These are phyloP conservation scores for Papilio polytes DNA, from an alignment of 1,140 invertebrate genomes.

Conservation along the genomic window DNA sequence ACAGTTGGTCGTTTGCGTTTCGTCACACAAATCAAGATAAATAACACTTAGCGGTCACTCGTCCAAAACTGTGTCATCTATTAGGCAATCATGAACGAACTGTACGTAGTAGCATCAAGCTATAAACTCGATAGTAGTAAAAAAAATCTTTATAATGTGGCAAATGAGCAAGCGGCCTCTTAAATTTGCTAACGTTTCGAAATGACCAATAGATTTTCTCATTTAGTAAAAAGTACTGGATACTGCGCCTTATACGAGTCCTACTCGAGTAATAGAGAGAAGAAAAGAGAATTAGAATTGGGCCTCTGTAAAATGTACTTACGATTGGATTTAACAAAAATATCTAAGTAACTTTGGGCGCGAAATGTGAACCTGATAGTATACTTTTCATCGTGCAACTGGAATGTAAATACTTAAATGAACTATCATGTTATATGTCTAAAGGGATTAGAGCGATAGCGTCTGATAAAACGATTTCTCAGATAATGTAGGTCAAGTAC, in stretches of 20 bases:
- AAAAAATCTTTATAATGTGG: too few species aligned
- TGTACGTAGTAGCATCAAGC: neutral
- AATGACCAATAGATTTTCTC: too few species aligned
- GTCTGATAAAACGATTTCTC: conserved; percentile 23
- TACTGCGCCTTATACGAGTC: too few species aligned
- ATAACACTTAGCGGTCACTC: neutral
- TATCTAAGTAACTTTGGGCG: neutral
- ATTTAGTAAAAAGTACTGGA: too few species aligned
- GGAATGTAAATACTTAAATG: neutral
- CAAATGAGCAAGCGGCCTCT: too few species aligned
- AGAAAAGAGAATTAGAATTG: neutral
- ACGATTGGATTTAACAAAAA: neutral
- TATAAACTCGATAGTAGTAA: neutral
- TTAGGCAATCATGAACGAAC: neutral
- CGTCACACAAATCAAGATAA: conserved; percentile 10
- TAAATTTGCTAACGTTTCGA: too few species aligned
- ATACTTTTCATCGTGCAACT: neutral
- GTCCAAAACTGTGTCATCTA: neutral
- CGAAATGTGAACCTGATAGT: neutral
- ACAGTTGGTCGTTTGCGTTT: neutral
- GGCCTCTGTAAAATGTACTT: neutral
- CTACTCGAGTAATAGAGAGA: neutral
- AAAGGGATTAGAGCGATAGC: conserved; percentile 1
- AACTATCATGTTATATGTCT: conserved; percentile 17
- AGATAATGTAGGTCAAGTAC: conserved; percentile 34